These are phyloP conservation scores for Myotis planiceps DNA, from an alignment of 2,797 vertebrate genomes.

Conservation along the genomic window DNA sequence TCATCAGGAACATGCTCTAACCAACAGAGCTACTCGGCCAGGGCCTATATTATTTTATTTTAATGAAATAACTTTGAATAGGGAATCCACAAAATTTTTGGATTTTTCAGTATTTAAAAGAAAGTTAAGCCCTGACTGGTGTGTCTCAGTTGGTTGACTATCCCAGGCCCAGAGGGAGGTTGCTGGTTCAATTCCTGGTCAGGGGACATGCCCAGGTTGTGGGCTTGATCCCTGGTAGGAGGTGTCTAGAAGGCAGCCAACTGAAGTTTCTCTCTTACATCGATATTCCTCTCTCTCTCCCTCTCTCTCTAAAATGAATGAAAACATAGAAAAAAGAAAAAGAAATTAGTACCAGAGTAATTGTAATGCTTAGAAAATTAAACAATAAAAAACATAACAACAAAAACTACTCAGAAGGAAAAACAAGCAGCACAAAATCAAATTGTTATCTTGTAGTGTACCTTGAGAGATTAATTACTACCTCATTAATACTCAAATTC, in stretches of 20 bases:
- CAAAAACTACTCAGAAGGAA: conserved; percentile 17
- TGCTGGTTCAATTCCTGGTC: not conserved
- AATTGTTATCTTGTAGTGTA: not conserved
- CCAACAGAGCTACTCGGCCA: not conserved
- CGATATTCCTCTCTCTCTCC: not conserved
- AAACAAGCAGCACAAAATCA: conserved; percentile 43
- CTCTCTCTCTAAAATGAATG: not conserved
- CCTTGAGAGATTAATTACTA: conserved; percentile 55
- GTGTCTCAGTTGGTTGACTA: not conserved
- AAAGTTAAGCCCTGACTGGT: not conserved
- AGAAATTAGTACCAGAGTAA: not conserved
- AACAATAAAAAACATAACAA: not conserved
- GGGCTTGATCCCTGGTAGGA: not conserved
- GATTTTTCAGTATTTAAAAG: conserved; percentile 38
- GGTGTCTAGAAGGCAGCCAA: not conserved
- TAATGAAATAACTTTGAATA: conserved; percentile 10
- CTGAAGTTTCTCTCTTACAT: not conserved
- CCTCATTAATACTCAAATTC: conserved; percentile 53
- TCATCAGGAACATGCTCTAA: not conserved
- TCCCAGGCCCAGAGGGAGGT: not conserved
- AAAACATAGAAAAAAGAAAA: not conserved
- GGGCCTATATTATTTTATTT: not conserved
- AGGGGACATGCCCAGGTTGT: not conserved
- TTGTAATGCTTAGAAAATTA: not conserved
- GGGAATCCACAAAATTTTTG: not conserved